These are phyloP conservation scores for Megaleporinus macrocephalus DNA, from an alignment of 2,113 vertebrate genomes.

Conservation along the genomic window DNA sequence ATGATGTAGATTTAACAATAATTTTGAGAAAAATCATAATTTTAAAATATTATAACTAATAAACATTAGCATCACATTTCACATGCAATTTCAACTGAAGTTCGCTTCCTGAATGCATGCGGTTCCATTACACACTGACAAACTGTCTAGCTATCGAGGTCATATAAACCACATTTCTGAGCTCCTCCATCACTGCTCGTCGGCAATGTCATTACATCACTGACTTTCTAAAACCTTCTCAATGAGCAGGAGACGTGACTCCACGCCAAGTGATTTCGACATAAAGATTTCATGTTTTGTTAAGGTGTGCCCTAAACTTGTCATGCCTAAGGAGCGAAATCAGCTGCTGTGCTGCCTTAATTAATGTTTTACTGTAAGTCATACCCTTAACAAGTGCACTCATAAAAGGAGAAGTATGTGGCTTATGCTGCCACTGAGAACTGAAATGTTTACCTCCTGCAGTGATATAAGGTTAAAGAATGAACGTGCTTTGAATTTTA, in stretches of 20 bases:
- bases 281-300: slow-evolving; percentile 1
- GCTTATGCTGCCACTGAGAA: neutral
- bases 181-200: neutral
- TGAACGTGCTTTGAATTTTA: too few relatives aligned
- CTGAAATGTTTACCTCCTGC: neutral
- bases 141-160: neutral
- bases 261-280: slow-evolving; percentile 2
- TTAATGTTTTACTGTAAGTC: neutral
- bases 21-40: too few relatives aligned
- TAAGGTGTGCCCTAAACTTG: neutral
- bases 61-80: too few relatives aligned
- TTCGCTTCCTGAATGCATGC: neutral
- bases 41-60: too few relatives aligned
- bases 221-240: slow-evolving; percentile 10
- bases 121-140: neutral
- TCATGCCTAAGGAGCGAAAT: neutral
- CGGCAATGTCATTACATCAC: slow-evolving; percentile 37
- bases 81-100: neutral
- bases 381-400: neutral
- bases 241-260: slow-evolving; percentile 2
- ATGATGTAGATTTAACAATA: too few relatives aligned
- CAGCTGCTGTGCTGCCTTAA: neutral
- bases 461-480: neutral
- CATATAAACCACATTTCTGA: neutral
- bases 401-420: neutral